Base-by-base conservation (phyloP, 2,797 vertebrate species). In the Pteronotus mesoamericanus region DNA sequence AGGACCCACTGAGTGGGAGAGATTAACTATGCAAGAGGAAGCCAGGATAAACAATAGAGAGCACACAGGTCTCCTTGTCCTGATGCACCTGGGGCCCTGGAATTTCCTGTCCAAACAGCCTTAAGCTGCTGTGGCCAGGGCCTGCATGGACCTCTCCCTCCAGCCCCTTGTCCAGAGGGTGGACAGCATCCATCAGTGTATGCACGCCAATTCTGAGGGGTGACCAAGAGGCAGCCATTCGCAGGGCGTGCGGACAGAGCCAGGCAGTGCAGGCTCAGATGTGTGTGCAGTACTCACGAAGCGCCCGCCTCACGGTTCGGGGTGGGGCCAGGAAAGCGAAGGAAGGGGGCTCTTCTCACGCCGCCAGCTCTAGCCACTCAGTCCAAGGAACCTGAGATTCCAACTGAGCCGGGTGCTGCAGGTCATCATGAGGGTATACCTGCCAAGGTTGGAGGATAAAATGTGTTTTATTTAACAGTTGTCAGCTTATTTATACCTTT, bases 11-110 rank as follows among this genome's bases (percentile, higher is more conserved):
- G 57, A 55, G 51, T 68, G 21, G 59, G 24, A 57, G 77, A 34
- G 39, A 26, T 5, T 24, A 68, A 16, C 9, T 88, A 0, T 53
- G 16, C 12, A 34, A 51, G 34, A 85, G 64, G 24, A 74, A 68
- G 48, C 66, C 11, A 32, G 12, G 51, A 1, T 3, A 9, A 10
- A 51, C 12, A 4, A 9, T 3, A 22, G 51, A 57, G 39, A n/a
- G 39, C 44, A 19, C 0, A 14, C 0, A 15, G 29, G 26, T 34
- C 66, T 42, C 1, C 24, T 3, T 6, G 19, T 29, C 7, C 14
- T 24, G 14, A 46, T 11, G 14, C 34, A 19, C 32, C 14, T 42
- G 34, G n/a, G 57, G 16, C 57, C 14, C 66, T n/a, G 44, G 19
- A 21, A 51, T 51, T 55, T 66, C 72, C 87, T 79, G 78, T 18